Percentiles rank a stretch among this genome's conserved stretches.
Evolutionary conservation across 23 tunicate species (phyloP).

Genomic region (Halocynthia roretzi): DNA sequence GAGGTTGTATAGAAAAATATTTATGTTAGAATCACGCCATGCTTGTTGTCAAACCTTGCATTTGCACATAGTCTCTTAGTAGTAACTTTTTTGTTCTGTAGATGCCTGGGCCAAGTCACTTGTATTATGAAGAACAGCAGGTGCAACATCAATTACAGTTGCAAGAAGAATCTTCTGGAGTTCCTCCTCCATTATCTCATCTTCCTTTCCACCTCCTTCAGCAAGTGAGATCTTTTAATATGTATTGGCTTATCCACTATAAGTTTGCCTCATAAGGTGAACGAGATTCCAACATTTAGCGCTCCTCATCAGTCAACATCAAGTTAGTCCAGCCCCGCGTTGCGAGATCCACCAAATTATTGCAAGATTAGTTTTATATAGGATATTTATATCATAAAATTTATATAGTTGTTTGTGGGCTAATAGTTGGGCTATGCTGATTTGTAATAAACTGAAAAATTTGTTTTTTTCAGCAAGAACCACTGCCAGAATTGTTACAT

Average conservation of each 20-base stretch:
- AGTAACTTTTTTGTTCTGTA: not conserved
- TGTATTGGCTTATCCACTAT: not conserved
- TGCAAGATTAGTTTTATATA: too few species aligned
- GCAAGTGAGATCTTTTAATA: not conserved
- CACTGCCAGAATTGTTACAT: constrained; percentile 13
- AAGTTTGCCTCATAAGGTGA: not conserved
- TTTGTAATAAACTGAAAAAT: not conserved
- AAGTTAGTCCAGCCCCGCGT: not conserved
- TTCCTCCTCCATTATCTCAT: constrained; percentile 29
- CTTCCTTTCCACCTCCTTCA: constrained; percentile 10
- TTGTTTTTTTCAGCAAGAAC: constrained; percentile 13
- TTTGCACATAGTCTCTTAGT: not conserved
- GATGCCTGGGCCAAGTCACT: constrained; percentile 88
- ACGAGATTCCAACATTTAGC: not conserved
- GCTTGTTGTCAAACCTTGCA: not conserved
- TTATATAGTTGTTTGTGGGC: not conserved
- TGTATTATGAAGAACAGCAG: constrained; percentile 50
- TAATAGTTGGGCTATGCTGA: not conserved
- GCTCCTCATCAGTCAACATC: not conserved
- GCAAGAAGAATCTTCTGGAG: constrained; percentile 9
- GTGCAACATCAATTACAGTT: constrained; percentile 4
- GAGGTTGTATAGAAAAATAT: constrained; percentile 9
- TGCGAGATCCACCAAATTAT: not conserved
- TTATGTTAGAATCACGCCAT: not conserved
- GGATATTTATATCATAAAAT: not conserved